Conservation (phyloP, 1,140 invertebrate genomes). For the Pseudomyrmex gracilis region DNA sequence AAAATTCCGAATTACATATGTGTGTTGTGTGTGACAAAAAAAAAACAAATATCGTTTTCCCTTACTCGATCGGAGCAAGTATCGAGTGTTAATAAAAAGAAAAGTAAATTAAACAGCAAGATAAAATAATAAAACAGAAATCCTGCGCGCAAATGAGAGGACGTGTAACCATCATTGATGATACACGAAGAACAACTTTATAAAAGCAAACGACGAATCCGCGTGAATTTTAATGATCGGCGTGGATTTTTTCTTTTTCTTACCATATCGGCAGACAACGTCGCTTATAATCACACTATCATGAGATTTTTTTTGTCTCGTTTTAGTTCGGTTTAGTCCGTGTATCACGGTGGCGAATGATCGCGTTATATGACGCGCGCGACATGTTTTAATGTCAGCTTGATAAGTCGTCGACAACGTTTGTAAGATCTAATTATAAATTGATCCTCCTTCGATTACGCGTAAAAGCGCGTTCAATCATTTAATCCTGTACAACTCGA, state of each 20-base stretch:
- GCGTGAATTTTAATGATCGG: conserved; percentile 14
- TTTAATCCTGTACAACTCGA: conserved; percentile 10
- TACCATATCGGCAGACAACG: neutral
- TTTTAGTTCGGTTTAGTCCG: conserved; percentile 1
- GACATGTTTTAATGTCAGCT: conserved; percentile 4
- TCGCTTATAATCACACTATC: conserved; percentile 31
- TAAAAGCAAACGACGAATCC: conserved; percentile 36
- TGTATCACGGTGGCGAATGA: conserved; percentile 30
- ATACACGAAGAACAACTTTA: conserved; percentile 36
- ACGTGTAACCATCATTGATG: conserved; percentile 2
- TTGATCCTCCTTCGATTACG: conserved; percentile 36
- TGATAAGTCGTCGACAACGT: conserved; percentile 11
- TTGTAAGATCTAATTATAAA: conserved; percentile 22
- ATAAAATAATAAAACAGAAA: conserved; percentile 7
- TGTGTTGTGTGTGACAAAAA: too few species aligned
- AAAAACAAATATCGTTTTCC: neutral
- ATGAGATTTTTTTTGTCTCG: conserved; percentile 13
- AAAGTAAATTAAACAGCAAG: conserved; percentile 19
- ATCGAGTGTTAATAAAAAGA: neutral
- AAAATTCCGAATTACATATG: neutral
- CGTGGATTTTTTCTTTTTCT: conserved; percentile 53
- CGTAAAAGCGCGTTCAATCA: neutral
- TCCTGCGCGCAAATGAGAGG: conserved; percentile 41
- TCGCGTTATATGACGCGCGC: neutral
- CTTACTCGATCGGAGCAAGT: neutral